Evolutionary conservation across 1,140 invertebrate species (phyloP).

Genomic region (Acromyrmex echinatior): DNA sequence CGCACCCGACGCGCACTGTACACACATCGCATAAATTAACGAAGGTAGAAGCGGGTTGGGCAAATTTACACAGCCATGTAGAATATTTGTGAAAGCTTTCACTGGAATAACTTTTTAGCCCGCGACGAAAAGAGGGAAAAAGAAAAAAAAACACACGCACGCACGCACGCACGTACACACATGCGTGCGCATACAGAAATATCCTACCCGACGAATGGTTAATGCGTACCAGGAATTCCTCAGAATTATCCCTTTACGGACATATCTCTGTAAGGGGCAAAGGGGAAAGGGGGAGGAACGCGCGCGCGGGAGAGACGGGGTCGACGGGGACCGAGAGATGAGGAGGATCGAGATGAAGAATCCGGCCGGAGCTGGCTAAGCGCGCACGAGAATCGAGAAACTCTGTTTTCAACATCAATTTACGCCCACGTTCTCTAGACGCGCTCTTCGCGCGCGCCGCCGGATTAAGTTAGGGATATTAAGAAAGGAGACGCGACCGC

Average conservation of each 20-base stretch:
- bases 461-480: constrained; percentile 62
- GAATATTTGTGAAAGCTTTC: constrained; percentile 65
- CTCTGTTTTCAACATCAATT: constrained; percentile 64
- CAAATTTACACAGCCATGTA: constrained; percentile 62
- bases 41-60: constrained; percentile 56
- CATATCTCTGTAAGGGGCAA: constrained; percentile 3
- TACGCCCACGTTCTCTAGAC: constrained; percentile 55
- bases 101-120: constrained; percentile 60
- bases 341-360: constrained; percentile 45
- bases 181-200: constrained; percentile 7
- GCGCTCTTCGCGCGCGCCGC: constrained; percentile 6
- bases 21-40: constrained; percentile 64
- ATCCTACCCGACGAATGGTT: constrained; percentile 49
- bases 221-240: no score
- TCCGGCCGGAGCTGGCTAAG: constrained; percentile 43
- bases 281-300: not conserved
- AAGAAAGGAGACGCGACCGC: constrained; percentile 62
- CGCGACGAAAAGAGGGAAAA: constrained; percentile 23
- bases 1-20: constrained; percentile 51
- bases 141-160: not conserved
- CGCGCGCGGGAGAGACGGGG: not conserved
- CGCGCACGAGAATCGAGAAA: constrained; percentile 44
- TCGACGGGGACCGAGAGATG: not conserved
- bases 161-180: not conserved
- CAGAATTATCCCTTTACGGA: constrained; percentile 60